Base-by-base conservation (phyloP, 1,140 invertebrate genomes). In the Aphidius ervi region DNA sequence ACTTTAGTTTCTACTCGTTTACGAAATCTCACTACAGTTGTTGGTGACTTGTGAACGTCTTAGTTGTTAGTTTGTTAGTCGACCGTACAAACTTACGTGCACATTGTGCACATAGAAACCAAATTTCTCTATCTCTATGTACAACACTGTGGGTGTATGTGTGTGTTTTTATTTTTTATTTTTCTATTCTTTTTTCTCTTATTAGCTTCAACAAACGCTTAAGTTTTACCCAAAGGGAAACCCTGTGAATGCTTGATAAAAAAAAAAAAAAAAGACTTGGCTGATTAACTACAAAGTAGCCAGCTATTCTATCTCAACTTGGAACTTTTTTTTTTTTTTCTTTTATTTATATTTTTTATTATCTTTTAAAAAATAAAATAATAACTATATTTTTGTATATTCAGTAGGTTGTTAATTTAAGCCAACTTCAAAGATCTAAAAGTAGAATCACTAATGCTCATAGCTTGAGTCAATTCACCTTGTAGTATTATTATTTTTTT, bases 41-140 rank as follows among this genome's bases (percentile, higher is more conserved):
- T 61, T 59, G 48, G 43, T 52, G 52, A 60, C 43, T 61, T 59
- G 58, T 50, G 48, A 63, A 59, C 68, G 65, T 69, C 74, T 76
- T 74, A 76, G 74, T 76, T 76, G 76, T 78, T 75, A 74, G 74
- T 54, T 74, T 71, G 74, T 74, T 75, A 72, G 69, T 69, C 55
- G 62, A 59, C 69, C 68, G 66, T 66, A 67, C 68, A 66, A 69
- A 54, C 42, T 43, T 8, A 37, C 70, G 67, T 66, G 42, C 65
- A 67, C 70, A 72, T 74, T 76, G 74, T 72, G 67, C 66, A 62
- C 55, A 43, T 42, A 23, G 37, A 23, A 39, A 46, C 9, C 0
- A 16, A 47, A 37, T 58, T 16, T 46, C n/a, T 58, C 56, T 31
- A 37, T 46, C 23, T 58, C 46, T 48, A 16, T 7, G 49, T 20